These are phyloP conservation scores for Busseola fusca DNA, from an alignment of 2,888 invertebrate genomes.

Conservation along the genomic window DNA sequence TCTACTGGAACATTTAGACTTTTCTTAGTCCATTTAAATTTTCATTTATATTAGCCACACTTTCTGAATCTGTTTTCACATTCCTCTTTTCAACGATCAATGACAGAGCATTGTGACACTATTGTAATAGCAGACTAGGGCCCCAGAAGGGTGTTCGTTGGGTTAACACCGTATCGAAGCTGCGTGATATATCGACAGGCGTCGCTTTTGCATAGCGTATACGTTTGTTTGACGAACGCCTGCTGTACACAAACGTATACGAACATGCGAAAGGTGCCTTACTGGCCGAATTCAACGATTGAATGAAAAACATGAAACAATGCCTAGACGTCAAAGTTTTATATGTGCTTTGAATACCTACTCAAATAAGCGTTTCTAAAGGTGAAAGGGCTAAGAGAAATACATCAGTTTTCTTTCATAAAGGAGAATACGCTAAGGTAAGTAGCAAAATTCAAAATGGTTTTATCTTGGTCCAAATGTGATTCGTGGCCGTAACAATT, in stretches of 20 bases:
- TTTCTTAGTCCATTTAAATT: no score
- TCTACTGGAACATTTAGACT: no score
- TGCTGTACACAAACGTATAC: no score
- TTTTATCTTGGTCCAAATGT: background rate
- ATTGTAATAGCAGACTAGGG: no score
- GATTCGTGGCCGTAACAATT: background rate
- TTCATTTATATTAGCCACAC: no score
- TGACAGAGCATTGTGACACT: no score
- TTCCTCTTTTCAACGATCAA: no score
- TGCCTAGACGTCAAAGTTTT: background rate
- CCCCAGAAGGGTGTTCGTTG: background rate
- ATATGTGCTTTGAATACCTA: background rate
- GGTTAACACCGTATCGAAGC: background rate
- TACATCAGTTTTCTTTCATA: background rate
- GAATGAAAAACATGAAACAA: background rate
- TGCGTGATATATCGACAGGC: background rate
- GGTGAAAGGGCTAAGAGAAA: background rate
- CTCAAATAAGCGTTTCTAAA: background rate
- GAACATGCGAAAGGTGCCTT: background rate
- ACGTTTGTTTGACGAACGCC: background rate
- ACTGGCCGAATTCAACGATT: background rate
- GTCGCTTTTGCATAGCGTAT: background rate
- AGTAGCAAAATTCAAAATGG: background rate
- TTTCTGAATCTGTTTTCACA: no score
- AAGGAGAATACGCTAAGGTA: background rate